phyloP scores from a whole-genome alignment of 2,888 invertebrate species.

The Trichogramma evanescens region DNA sequence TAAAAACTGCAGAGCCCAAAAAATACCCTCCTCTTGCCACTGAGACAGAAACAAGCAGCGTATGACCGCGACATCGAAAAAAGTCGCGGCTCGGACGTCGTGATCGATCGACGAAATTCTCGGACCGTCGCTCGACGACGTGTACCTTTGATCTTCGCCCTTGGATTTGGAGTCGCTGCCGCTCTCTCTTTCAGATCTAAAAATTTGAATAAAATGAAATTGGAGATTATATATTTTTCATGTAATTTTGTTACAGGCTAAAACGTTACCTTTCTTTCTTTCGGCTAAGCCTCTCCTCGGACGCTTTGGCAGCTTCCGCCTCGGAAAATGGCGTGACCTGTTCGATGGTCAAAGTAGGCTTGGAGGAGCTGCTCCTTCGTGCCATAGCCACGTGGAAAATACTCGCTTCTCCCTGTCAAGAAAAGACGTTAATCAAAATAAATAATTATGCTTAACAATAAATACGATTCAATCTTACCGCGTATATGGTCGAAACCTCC shows the following conservation, averaged over 20 bases:
- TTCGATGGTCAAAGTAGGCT: constrained; percentile 49
- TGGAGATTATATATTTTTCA: too few relatives aligned
- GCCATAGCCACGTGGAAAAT: constrained; percentile 62
- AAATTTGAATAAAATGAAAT: too few relatives aligned
- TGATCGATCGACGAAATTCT: constrained; percentile 31
- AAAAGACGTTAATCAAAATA: not conserved
- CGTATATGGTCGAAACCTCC: constrained; percentile 72
- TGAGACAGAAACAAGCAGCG: constrained; percentile 91
- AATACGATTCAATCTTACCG: constrained; percentile 50
- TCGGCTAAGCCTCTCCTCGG: constrained; percentile 26
- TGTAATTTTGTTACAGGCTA: too few relatives aligned
- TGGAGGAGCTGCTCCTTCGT: constrained; percentile 45
- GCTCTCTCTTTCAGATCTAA: too few relatives aligned
- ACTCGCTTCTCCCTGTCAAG: constrained; percentile 65
- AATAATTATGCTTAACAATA: not conserved
- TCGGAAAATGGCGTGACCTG: constrained; percentile 48
- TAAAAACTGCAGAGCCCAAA: constrained; percentile 83
- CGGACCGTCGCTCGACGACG: not conserved
- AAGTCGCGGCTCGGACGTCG: constrained; percentile 81
- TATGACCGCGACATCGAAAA: constrained; percentile 92
- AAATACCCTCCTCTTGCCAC: constrained; percentile 97
- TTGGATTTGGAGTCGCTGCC: too few relatives aligned
- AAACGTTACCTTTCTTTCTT: constrained; percentile 1
- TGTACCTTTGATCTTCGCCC: not conserved
- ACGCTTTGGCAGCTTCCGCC: constrained; percentile 36